A percentile compares a stretch with the other conserved stretches of the same genome.
Conservation (phyloP, 2,113 vertebrate species). For the Sclerurus mexicanus region DNA sequence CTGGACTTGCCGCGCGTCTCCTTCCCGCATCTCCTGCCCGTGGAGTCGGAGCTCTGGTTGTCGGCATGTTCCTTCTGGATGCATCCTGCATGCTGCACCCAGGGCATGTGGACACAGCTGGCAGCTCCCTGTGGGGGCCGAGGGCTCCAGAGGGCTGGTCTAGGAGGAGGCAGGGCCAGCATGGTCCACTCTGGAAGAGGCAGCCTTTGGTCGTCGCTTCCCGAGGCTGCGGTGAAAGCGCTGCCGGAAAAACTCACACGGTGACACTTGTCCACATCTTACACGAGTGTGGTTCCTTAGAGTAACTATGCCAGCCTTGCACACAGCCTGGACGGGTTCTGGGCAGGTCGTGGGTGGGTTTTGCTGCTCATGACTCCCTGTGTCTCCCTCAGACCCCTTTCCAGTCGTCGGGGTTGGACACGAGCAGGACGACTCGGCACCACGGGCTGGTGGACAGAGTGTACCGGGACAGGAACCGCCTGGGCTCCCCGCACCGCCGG, state of each 20-base stretch:
- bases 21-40: conserved; percentile 3
- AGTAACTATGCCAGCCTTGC: background rate
- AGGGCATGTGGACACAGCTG: background rate
- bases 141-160: background rate
- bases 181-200: background rate
- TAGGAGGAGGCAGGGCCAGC: background rate
- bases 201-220: background rate
- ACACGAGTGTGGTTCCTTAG: background rate
- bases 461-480: conserved; percentile 91
- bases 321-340: fast-evolving
- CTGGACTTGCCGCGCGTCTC: background rate
- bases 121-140: background rate
- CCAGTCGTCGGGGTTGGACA: conserved; percentile 92
- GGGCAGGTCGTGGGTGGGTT: background rate
- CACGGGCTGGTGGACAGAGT: conserved; percentile 96
- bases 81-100: background rate
- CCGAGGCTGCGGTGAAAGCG: background rate
- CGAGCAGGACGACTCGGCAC: conserved; percentile 94
- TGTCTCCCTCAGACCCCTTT: conserved; percentile 78
- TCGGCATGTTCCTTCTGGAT: conserved; percentile 41
- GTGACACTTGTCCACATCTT: fast-evolving
- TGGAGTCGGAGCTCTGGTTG: background rate
- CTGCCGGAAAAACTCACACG: fast-evolving
- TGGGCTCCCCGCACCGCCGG: conserved; percentile 91
- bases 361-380: background rate